Evolutionary conservation across 2,888 invertebrate genomes (phyloP), one percentile per base, ranked within the genome.

Genomic region (Leptura quadrifasciata): DNA sequence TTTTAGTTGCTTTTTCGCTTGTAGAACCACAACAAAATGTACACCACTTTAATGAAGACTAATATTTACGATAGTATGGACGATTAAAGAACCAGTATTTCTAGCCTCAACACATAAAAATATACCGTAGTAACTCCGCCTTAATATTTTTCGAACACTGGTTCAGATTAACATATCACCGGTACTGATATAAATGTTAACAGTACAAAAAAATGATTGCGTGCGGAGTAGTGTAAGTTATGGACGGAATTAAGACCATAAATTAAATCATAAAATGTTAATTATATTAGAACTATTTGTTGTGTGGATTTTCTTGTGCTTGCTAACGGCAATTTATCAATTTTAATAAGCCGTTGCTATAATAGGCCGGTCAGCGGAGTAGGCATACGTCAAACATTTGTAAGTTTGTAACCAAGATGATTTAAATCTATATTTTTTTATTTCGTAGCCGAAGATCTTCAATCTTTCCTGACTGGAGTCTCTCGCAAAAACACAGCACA

Each of bases 81-180:
- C 9, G 31, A n/a, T 31, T 15, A 17, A 61, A 61, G 31, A 61
- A 61, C 60, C 60, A 17, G 60, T 24, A 60, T 31, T 60, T 17
- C 31, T 31, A 60, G 60, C 47, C 47, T 47, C 15, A 47, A n/a
- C 17, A n/a, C 31, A 60, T 31, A 27, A 3, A 31, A 31, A 60
- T 31, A 60, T 17, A 60, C 60, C 47, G 47, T 47, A 47, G 15
- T 47, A 47, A 47, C 5, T 47, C 47, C 2, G 2, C n/a, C 17
- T 31, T 47, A 47, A 47, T 47, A 47, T n/a, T 47, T 47, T 47
- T 47, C 2, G 5, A 15, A 1, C 47, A n/a, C 15, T n/a, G 47
- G 1, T 12, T 47, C n/a, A n/a, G n/a, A 47, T 47, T 47, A 47
- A 17, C 47, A 47, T 47, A 47, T 47, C 47, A n/a, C 47, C 15